A percentile compares a stretch with the other conserved stretches of the same genome.
Evolutionary conservation across 2,888 invertebrate genomes (phyloP).

Genomic region (Idaea aversata): DNA sequence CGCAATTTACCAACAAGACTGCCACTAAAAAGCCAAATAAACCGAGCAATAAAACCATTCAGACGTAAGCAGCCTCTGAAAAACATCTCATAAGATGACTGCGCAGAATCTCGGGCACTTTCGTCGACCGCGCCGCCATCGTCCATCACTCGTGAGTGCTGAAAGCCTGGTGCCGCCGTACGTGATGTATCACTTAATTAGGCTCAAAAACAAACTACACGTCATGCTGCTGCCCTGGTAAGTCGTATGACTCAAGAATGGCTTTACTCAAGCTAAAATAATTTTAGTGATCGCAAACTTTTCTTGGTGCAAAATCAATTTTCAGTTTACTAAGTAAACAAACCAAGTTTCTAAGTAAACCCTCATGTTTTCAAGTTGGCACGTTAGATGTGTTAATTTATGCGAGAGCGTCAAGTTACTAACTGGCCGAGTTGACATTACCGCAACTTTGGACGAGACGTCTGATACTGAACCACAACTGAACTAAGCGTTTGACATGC

Average conservation of each 20-base stretch:
- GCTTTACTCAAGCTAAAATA: neutral
- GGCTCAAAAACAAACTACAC: slow-evolving; percentile 24
- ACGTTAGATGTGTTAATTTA: neutral
- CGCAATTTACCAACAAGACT: slow-evolving; percentile 18
- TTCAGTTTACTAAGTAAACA: too few relatives aligned
- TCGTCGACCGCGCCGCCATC: slow-evolving; percentile 20
- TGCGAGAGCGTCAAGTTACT: neutral
- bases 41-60: slow-evolving; percentile 29
- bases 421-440: too few relatives aligned
- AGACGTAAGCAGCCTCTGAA: slow-evolving; percentile 17
- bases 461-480: too few relatives aligned
- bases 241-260: slow-evolving; percentile 9
- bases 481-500: too few relatives aligned
- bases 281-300: too few relatives aligned
- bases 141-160: slow-evolving; percentile 31
- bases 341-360: too few relatives aligned
- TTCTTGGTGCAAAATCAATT: too few relatives aligned
- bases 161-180: slow-evolving; percentile 37
- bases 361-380: neutral
- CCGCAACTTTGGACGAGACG: too few relatives aligned
- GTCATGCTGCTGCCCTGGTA: slow-evolving; percentile 26
- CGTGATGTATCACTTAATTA: slow-evolving; percentile 60
- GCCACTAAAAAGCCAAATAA: slow-evolving; percentile 27
- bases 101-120: slow-evolving; percentile 24
- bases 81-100: slow-evolving; percentile 32